Base-by-base conservation (phyloP, 2,797 vertebrate species). In the Mormyrops boulengeri region DNA sequence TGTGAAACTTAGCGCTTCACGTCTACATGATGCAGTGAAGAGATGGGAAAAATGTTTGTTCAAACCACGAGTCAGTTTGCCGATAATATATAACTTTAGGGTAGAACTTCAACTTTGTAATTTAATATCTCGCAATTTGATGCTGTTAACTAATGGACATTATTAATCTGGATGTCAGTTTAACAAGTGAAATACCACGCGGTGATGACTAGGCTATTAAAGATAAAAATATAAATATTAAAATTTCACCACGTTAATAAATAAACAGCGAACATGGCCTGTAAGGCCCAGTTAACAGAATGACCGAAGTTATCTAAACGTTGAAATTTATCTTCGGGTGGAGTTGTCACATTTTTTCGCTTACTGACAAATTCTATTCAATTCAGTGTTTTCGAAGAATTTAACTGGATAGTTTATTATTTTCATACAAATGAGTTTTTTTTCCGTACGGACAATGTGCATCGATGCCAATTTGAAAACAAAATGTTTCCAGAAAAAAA, bases 351-450 rank as follows among this genome's bases (percentile, higher is more conserved):
- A 17, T 50, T 57, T 55, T 57, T 57, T 26, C 2, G 30, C 14
- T 11, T 87, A 52, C 50, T 19, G 26, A 87, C 49, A 87, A 87
- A 87, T 87, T 87, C 30, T 87, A 41, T 52, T 49, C 50, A 87
- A 87, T 87, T 87, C 85, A 41, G 4, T 57, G 57, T 52, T 60
- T 87, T 87, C 26, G 30, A 53, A 87, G 50, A 87, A 82, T 89
- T 85, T 84, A 85, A 85, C 82, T 57, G 77, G 88, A 41, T 73
- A 49, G 50, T 89, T 85, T 53, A 89, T 47, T 89, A 52, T 82
- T 69, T 88, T 69, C 57, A 88, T 49, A 88, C 57, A 66, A 66
- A 66, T 26, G 88, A 88, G 19, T 57, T 44, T 89, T n/a, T n/a
- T 88, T 88, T 69, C 87, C 38, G 57, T 41, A 88, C 38, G 60